phyloP scores from a whole-genome alignment of 1,140 invertebrate genomes.

The Drosophila equinoxialis region DNA sequence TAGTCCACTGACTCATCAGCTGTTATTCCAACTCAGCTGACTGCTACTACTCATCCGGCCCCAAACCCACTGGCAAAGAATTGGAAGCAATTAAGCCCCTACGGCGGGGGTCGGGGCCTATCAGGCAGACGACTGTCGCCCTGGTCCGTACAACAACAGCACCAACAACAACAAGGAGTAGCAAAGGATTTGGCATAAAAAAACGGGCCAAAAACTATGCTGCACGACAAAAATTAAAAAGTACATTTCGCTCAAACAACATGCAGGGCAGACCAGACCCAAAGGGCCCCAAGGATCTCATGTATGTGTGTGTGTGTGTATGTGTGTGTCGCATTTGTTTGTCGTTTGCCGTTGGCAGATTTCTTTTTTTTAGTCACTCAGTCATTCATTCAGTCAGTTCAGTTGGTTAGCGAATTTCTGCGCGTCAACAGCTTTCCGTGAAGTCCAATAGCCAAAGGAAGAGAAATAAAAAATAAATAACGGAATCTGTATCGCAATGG shows the following conservation, averaged over 20 bases:
- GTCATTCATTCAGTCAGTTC: conserved; percentile 37
- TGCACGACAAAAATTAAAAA: conserved; percentile 68
- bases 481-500: conserved; percentile 41
- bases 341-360: conserved; percentile 37
- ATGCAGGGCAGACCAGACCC: conserved; percentile 26
- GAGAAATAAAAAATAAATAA: conserved; percentile 9
- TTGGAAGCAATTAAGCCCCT: conserved; percentile 40
- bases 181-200: conserved; percentile 8
- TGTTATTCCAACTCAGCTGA: conserved; percentile 23
- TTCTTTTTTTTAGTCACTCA: conserved; percentile 33
- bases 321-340: conserved; percentile 35
- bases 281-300: conserved; percentile 10
- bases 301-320: conserved; percentile 16
- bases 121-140: conserved; percentile 58
- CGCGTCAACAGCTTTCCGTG: conserved; percentile 51
- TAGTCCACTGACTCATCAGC: conserved; percentile 45
- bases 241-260: conserved; percentile 36
- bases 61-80: neutral
- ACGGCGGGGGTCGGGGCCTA: neutral
- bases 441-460: neutral
- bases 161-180: conserved; percentile 6
- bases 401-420: conserved; percentile 58
- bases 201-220: conserved; percentile 50
- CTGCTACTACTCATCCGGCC: conserved; percentile 3
- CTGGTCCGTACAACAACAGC: conserved; percentile 23